Evolutionary conservation across 2,888 invertebrate species (phyloP).

Genomic region (Buathra laborator): DNA sequence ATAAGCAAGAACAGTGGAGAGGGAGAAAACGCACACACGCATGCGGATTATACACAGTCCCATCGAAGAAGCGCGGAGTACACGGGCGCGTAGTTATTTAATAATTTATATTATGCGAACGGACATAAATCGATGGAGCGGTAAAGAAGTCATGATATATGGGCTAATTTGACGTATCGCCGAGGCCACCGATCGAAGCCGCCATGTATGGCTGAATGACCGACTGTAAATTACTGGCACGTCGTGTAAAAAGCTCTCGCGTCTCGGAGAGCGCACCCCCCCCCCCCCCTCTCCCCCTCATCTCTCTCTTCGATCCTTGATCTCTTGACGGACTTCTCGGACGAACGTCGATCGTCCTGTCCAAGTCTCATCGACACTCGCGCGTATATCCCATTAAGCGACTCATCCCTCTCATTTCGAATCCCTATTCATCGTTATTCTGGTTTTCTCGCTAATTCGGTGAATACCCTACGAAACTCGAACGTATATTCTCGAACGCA

Average conservation of each 20-base stretch:
- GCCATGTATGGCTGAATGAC: slow-evolving; percentile 83
- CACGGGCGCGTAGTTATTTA: slow-evolving; percentile 79
- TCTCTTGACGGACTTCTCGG: slow-evolving; percentile 60
- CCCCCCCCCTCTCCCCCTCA: slow-evolving; percentile 45
- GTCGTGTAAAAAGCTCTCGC: slow-evolving; percentile 81
- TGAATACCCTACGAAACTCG: slow-evolving; percentile 44
- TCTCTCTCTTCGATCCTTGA: slow-evolving; percentile 35
- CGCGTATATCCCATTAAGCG: slow-evolving; percentile 68
- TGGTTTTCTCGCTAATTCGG: slow-evolving; percentile 67
- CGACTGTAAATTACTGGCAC: slow-evolving; percentile 84
- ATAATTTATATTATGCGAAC: slow-evolving; percentile 84
- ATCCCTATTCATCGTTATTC: slow-evolving; percentile 46
- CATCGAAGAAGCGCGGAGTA: slow-evolving; percentile 17
- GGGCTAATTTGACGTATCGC: slow-evolving; percentile 85
- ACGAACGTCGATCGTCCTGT: slow-evolving; percentile 77
- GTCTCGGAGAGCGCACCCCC: slow-evolving; percentile 63
- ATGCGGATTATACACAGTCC: slow-evolving; percentile 6
- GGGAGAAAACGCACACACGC: neutral
- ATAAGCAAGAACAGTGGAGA: slow-evolving; percentile 14
- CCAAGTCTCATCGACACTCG: slow-evolving; percentile 81
- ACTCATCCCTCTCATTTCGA: slow-evolving; percentile 48
- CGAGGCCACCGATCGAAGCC: slow-evolving; percentile 78
- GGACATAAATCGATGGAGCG: slow-evolving; percentile 83
- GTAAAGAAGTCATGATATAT: slow-evolving; percentile 84
- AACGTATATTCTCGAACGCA: neutral